Percentiles rank a stretch among this genome's conserved stretches.
These are phyloP conservation scores for Theocolax elegans DNA, from an alignment of 1,140 invertebrate genomes.

Conservation along the genomic window DNA sequence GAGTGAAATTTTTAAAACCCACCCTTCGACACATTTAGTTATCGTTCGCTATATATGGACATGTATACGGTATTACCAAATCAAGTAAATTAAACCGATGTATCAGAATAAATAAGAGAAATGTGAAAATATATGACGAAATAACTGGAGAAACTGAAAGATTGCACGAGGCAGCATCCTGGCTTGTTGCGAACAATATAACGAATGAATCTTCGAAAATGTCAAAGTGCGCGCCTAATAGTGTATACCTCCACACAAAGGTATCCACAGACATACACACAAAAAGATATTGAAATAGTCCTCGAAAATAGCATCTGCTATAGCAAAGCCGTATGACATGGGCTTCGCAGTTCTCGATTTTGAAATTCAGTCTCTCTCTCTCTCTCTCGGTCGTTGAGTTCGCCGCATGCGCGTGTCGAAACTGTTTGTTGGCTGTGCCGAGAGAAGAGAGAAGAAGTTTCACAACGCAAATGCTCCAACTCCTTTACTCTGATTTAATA, in stretches of 20 bases:
- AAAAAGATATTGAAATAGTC: not conserved
- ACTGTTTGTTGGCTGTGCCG: not conserved
- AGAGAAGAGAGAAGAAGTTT: not conserved
- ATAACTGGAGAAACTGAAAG: no score
- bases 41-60: no score
- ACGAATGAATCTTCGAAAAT: no score
- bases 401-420: not conserved
- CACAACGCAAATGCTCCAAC: not conserved
- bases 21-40: no score
- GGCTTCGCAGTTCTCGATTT: conserved; percentile 21
- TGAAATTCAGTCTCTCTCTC: not conserved
- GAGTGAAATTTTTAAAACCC: no score
- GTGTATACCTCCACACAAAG: not conserved
- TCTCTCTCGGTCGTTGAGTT: conserved; percentile 4
- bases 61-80: no score
- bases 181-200: conserved; percentile 50
- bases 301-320: conserved; percentile 11
- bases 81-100: no score
- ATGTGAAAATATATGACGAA: no score
- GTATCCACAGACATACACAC: not conserved
- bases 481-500: conserved; percentile 39
- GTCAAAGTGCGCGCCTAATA: conserved; percentile 57
- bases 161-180: no score
- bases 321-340: no score
- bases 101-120: no score